These are phyloP conservation scores for Bombus balteatus DNA, from an alignment of 1,140 invertebrate species.

Conservation along the genomic window DNA sequence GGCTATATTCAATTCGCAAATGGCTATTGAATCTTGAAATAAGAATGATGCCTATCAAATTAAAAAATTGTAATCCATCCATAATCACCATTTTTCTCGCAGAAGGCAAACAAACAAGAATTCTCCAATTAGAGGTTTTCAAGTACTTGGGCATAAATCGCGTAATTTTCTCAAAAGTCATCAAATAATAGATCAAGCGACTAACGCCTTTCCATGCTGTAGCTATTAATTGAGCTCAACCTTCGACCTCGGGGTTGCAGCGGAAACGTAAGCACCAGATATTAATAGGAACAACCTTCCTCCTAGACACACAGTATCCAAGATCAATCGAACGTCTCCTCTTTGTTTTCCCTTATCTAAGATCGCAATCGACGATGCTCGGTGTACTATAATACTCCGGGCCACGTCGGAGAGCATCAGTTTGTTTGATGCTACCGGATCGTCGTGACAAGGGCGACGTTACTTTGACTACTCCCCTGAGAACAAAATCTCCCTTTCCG, in stretches of 20 bases:
- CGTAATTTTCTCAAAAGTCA: no score
- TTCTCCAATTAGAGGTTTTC: no score
- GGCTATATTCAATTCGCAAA: no score
- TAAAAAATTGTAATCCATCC: no score
- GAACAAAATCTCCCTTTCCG: slow-evolving; percentile 81
- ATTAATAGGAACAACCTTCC: neutral
- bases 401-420: slow-evolving; percentile 72
- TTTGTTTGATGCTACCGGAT: slow-evolving; percentile 79
- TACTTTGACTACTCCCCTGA: slow-evolving; percentile 82
- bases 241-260: neutral
- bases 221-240: no score
- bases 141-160: no score
- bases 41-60: fast-evolving
- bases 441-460: slow-evolving; percentile 76
- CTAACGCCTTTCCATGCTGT: neutral
- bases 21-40: no score
- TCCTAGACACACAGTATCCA: neutral
- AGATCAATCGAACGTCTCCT: slow-evolving; percentile 44
- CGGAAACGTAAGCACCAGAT: neutral
- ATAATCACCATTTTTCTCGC: no score
- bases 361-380: slow-evolving; percentile 48
- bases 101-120: no score
- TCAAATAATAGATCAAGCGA: neutral
- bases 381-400: slow-evolving; percentile 18
- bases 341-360: slow-evolving; percentile 40